phyloP scores from a whole-genome alignment of 2,797 vertebrate species.

The Sebastes itinus region DNA sequence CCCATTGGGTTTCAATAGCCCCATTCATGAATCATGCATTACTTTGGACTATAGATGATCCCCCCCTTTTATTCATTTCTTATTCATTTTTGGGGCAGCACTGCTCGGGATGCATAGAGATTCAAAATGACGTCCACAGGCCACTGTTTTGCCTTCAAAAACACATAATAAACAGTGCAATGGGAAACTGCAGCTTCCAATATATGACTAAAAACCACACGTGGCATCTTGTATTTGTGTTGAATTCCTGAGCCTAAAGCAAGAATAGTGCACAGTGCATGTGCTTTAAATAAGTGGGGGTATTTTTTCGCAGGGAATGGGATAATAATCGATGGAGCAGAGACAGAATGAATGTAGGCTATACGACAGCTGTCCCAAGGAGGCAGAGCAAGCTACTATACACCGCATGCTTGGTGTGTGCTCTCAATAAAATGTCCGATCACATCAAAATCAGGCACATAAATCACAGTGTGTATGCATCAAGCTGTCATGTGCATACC shows the following conservation, averaged over 20 bases:
- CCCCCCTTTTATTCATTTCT: conserved; percentile 55
- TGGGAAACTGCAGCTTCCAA: conserved; percentile 35
- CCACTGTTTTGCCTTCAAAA: conserved; percentile 71
- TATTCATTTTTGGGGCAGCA: conserved; percentile 66
- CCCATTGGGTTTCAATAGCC: conserved; percentile 71
- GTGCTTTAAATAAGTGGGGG: conserved; percentile 47
- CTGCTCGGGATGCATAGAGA: conserved; percentile 59
- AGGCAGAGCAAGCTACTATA: conserved; percentile 70
- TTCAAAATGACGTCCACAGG: conserved; percentile 79
- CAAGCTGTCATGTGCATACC: conserved; percentile 67
- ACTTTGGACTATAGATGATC: conserved; percentile 61
- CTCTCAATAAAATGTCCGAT: conserved; percentile 70
- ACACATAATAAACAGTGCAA: conserved; percentile 51
- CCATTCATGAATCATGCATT: conserved; percentile 79
- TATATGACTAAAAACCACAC: conserved; percentile 55
- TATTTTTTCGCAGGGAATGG: conserved; percentile 63
- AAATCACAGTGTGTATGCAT: conserved; percentile 48
- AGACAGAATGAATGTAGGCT: conserved; percentile 71
- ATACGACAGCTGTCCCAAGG: conserved; percentile 77
- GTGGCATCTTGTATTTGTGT: conserved; percentile 65
- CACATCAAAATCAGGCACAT: conserved; percentile 42
- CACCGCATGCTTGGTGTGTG: conserved; percentile 68
- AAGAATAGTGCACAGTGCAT: conserved; percentile 34
- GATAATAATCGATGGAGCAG: conserved; percentile 68
- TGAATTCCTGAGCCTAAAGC: conserved; percentile 37